Evolutionary conservation across 2,888 invertebrate species (phyloP).

Genomic region (Drosophila robusta): DNA sequence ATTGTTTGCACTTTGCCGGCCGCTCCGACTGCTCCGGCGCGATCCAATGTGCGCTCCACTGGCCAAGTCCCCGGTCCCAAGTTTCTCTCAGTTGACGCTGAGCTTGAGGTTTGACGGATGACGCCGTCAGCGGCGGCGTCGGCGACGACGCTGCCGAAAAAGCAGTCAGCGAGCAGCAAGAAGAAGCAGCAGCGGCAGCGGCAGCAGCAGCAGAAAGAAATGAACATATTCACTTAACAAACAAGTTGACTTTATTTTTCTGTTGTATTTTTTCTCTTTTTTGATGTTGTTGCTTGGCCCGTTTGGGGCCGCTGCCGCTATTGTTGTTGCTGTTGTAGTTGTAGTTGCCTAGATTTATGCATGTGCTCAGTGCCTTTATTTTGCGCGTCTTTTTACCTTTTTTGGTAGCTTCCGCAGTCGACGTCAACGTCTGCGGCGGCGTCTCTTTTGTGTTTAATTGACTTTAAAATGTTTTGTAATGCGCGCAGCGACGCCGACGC

Average conservation of each 20-base stretch:
- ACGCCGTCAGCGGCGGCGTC: slow-evolving; percentile 22
- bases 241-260: slow-evolving; percentile 80
- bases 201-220: slow-evolving; percentile 34
- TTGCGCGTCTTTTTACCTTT: slow-evolving; percentile 56
- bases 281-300: slow-evolving; percentile 65
- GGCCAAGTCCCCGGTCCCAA: slow-evolving; percentile 57
- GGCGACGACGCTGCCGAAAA: slow-evolving; percentile 58
- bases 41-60: slow-evolving; percentile 32
- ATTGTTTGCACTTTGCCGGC: slow-evolving; percentile 64
- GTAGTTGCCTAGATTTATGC: slow-evolving; percentile 61
- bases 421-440: slow-evolving; percentile 28
- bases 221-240: slow-evolving; percentile 79
- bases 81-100: slow-evolving; percentile 60
- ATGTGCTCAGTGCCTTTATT: slow-evolving; percentile 61
- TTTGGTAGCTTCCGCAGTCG: slow-evolving; percentile 70
- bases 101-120: slow-evolving; percentile 63
- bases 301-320: slow-evolving; percentile 42
- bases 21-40: slow-evolving; percentile 13
- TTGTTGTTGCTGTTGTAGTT: slow-evolving; percentile 29
- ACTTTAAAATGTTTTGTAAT: slow-evolving; percentile 82
- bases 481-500: slow-evolving; percentile 43
- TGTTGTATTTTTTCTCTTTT: slow-evolving; percentile 15
- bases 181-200: slow-evolving; percentile 39
- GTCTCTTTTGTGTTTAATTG: slow-evolving; percentile 64
- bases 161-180: slow-evolving; percentile 46